Evolutionary conservation across 2,797 vertebrate species (phyloP).

Genomic region (Alauda arvensis): DNA sequence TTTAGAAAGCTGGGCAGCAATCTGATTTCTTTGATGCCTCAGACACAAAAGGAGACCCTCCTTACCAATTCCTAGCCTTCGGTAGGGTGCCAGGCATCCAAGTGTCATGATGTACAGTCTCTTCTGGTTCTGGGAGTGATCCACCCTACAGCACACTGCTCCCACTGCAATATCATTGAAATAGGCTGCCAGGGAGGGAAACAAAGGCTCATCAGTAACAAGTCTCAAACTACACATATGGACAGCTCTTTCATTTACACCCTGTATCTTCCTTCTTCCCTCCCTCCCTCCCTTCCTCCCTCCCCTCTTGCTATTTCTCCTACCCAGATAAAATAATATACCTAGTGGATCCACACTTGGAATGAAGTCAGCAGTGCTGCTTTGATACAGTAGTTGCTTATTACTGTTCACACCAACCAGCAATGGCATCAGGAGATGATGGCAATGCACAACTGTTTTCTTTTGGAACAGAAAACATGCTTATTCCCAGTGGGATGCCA

Average conservation of each 20-base stretch:
- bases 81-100: conserved; percentile 96
- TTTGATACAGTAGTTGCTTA: not conserved
- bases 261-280: not conserved
- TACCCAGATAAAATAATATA: not conserved
- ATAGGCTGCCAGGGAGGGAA: conserved; percentile 82
- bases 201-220: not conserved
- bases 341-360: not conserved
- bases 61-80: conserved; percentile 98
- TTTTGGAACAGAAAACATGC: not conserved
- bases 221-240: not conserved
- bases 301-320: not conserved
- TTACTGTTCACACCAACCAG: not conserved
- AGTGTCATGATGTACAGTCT: conserved; percentile 99
- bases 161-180: conserved; percentile 99
- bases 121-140: conserved; percentile 98
- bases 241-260: not conserved
- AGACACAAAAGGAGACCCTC: not conserved
- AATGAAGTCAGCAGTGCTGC: not conserved
- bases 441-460: not conserved
- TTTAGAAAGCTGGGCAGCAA: not conserved
- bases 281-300: not conserved
- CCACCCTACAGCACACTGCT: conserved; percentile 97
- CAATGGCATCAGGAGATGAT: not conserved
- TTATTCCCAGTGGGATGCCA: not conserved
- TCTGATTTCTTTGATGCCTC: not conserved